These are phyloP conservation scores for Melospiza melodia DNA, from an alignment of 2,113 vertebrate genomes.

Conservation along the genomic window DNA sequence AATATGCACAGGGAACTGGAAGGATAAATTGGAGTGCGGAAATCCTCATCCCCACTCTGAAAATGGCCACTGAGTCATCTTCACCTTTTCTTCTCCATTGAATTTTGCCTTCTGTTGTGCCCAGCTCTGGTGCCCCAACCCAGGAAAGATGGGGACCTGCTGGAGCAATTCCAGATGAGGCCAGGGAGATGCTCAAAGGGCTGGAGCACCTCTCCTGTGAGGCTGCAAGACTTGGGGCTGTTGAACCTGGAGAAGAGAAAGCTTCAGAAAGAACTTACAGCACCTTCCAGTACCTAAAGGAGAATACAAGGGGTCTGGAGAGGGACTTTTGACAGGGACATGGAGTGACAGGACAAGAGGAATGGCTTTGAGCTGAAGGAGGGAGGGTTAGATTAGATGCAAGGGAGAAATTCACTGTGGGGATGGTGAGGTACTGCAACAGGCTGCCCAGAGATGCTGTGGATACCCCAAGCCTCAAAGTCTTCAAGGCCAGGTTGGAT, in stretches of 20 bases:
- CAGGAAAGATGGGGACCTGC: no score
- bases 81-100: background rate
- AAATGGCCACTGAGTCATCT: background rate
- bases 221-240: background rate
- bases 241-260: background rate
- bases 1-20: background rate
- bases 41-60: background rate
- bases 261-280: background rate
- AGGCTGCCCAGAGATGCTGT: background rate
- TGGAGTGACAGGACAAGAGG: background rate
- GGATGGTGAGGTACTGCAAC: background rate
- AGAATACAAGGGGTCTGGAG: background rate
- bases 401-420: background rate
- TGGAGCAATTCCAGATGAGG: background rate
- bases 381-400: background rate
- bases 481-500: background rate
- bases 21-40: rapidly evolving
- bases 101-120: no score
- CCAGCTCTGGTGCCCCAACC: background rate
- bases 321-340: background rate
- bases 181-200: background rate
- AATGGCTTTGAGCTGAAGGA: background rate
- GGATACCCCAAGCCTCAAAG: background rate
- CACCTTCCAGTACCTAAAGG: background rate
- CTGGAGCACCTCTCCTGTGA: background rate